Conservation (phyloP, 2,888 invertebrate species). For the Pimpla rufipes region DNA sequence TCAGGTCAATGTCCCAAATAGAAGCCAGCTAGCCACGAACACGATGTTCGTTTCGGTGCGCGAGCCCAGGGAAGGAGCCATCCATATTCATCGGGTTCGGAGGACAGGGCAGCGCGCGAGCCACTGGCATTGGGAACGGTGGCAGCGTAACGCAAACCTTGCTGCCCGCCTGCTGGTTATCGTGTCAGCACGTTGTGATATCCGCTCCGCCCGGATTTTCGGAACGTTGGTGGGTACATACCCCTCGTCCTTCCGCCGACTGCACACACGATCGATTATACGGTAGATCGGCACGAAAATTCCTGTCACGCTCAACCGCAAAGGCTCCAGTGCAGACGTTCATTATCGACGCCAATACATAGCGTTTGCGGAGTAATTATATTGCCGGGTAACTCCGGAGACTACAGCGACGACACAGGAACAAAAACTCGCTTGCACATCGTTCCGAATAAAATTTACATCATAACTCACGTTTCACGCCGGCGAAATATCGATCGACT, state of each 20-base stretch:
- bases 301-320: constrained; percentile 29
- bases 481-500: too few species aligned
- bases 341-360: constrained; percentile 23
- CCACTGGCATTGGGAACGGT: constrained; percentile 43
- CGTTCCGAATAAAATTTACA: neutral
- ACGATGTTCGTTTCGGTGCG: constrained; percentile 55
- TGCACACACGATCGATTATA: constrained; percentile 66
- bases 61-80: constrained; percentile 74
- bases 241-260: constrained; percentile 32
- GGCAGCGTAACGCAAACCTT: constrained; percentile 70
- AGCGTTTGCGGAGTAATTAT: constrained; percentile 1
- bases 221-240: constrained; percentile 44
- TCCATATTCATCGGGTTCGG: constrained; percentile 78
- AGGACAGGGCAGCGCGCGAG: constrained; percentile 42
- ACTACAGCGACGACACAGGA: neutral
- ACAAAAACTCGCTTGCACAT: neutral
- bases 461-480: neutral
- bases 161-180: constrained; percentile 66
- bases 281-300: constrained; percentile 66
- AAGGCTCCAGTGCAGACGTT: constrained; percentile 19
- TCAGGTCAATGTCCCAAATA: constrained; percentile 82
- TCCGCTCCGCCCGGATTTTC: constrained; percentile 69
- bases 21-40: constrained; percentile 65
- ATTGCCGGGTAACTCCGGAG: neutral
- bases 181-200: constrained; percentile 71